Percentiles rank a stretch among this genome's conserved stretches.
phyloP scores from a whole-genome alignment of 92 coral and sea anemone genomes.

The Metridium senile region DNA sequence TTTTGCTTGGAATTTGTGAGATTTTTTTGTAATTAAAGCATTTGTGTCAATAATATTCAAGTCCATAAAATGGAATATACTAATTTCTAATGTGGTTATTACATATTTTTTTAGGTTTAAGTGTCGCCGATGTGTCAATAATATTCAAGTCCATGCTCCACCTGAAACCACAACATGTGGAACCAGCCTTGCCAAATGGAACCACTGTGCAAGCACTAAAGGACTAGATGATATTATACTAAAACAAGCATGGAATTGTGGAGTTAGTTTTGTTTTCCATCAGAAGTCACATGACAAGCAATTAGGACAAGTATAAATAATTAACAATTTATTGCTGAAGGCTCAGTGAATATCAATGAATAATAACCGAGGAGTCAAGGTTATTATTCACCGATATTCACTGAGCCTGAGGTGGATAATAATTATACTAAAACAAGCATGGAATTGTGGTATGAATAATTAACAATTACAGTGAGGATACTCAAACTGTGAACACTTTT shows the following conservation, averaged over 20 bases:
- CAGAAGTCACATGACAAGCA: constrained; percentile 94
- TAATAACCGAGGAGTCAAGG: too few relatives aligned
- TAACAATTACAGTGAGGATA: too few relatives aligned
- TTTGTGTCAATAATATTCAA: too few relatives aligned
- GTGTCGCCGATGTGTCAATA: constrained; percentile 93
- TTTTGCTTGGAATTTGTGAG: too few relatives aligned
- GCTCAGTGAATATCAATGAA: too few relatives aligned
- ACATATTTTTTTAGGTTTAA: constrained; percentile 70
- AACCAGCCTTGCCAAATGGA: constrained; percentile 86
- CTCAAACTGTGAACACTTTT: too few relatives aligned
- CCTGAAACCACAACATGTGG: constrained; percentile 78
- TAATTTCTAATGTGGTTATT: too few relatives aligned
- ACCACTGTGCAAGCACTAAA: constrained; percentile 89
- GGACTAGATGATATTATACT: constrained; percentile 80
- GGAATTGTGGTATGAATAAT: constrained; percentile 97
- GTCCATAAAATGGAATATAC: too few relatives aligned
- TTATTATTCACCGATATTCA: too few relatives aligned
- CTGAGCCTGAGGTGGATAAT: too few relatives aligned
- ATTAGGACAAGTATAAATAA: constrained; percentile 51
- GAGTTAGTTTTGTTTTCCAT: constrained; percentile 92
- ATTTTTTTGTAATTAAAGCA: too few relatives aligned
- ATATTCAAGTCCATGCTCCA: constrained; percentile 91
- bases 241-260: constrained; percentile 92
- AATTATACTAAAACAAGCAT: constrained; percentile 80
- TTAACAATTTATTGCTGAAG: neutral